Evolutionary conservation across 2,888 invertebrate genomes (phyloP).

Genomic region (Leucoptera coffeella): DNA sequence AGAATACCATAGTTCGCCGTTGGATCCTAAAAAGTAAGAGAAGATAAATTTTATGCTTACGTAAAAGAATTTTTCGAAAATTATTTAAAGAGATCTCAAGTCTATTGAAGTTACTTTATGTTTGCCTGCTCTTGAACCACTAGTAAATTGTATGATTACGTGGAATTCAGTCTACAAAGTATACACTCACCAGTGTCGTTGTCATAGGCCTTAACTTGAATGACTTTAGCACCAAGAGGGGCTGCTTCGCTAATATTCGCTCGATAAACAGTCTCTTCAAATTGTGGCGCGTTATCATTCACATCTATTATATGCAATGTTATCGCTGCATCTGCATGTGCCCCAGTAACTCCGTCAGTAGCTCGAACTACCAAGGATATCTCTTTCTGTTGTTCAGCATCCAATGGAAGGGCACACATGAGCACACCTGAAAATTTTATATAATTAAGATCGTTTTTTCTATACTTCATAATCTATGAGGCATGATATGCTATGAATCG

Average conservation of each 20-base stretch:
- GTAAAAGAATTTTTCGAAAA: too few species aligned
- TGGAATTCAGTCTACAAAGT: too few species aligned
- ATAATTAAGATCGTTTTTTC: too few species aligned
- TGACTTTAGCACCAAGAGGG: constrained; percentile 51
- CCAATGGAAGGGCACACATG: constrained; percentile 78
- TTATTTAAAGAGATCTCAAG: too few species aligned
- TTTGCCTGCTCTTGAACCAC: too few species aligned
- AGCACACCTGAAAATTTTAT: constrained; percentile 84
- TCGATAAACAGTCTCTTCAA: constrained; percentile 71
- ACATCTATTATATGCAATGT: constrained; percentile 76
- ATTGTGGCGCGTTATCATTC: constrained; percentile 87
- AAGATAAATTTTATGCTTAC: too few species aligned
- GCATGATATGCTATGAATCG: too few species aligned
- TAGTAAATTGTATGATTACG: too few species aligned
- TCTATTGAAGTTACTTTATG: too few species aligned
- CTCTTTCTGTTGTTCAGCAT: constrained; percentile 73
- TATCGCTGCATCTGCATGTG: constrained; percentile 79
- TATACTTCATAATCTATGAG: too few species aligned
- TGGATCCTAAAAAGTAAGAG: constrained; percentile 53
- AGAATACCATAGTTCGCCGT: constrained; percentile 63
- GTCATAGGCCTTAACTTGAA: constrained; percentile 56
- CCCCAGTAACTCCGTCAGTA: constrained; percentile 86
- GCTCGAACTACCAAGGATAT: constrained; percentile 82
- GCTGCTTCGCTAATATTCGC: constrained; percentile 79
- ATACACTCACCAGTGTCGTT: constrained; percentile 63